Percentiles rank a stretch among this genome's conserved stretches.
Evolutionary conservation across 64 coral and sea anemone genomes (phyloP).

Genomic region (Porites australiensis): DNA sequence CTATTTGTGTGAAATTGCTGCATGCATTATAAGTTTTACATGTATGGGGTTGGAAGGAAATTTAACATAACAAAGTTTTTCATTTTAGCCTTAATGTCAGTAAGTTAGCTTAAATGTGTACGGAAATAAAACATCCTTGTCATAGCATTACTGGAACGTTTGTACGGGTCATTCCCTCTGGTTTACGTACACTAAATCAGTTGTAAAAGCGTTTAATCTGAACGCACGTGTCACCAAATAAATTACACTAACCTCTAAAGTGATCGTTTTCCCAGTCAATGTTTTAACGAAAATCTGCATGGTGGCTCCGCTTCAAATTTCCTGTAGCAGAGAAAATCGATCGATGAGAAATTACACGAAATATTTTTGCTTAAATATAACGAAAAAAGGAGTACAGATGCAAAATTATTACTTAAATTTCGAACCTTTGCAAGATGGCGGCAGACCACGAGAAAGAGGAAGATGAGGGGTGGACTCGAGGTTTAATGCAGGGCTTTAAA

Average conservation of each 20-base stretch:
- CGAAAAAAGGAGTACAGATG: neutral
- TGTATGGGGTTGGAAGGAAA: too few species aligned
- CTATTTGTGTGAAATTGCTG: too few species aligned
- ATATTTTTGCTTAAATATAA: neutral
- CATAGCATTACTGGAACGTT: neutral
- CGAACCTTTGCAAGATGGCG: conserved; percentile 77
- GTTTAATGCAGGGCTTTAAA: conserved; percentile 9
- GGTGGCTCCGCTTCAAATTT: conserved; percentile 82
- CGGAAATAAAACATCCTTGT: neutral
- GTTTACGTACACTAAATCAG: too few species aligned
- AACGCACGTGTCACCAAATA: neutral
- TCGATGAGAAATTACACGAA: neutral
- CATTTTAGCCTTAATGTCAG: too few species aligned
- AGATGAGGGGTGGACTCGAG: conserved; percentile 37
- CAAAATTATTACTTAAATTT: neutral
- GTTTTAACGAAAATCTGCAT: conserved; percentile 99
- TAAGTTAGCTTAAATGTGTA: neutral
- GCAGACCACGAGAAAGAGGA: conserved; percentile 95
- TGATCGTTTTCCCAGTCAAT: conserved; percentile 99
- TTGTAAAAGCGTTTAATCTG: neutral
- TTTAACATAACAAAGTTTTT: too few species aligned
- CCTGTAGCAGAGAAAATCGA: conserved; percentile 51
- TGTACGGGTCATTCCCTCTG: neutral
- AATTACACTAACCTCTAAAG: conserved; percentile 82
- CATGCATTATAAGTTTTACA: too few species aligned